phyloP scores from a whole-genome alignment of 2,797 vertebrate genomes.

The Pseudochaenichthys georgianus region DNA sequence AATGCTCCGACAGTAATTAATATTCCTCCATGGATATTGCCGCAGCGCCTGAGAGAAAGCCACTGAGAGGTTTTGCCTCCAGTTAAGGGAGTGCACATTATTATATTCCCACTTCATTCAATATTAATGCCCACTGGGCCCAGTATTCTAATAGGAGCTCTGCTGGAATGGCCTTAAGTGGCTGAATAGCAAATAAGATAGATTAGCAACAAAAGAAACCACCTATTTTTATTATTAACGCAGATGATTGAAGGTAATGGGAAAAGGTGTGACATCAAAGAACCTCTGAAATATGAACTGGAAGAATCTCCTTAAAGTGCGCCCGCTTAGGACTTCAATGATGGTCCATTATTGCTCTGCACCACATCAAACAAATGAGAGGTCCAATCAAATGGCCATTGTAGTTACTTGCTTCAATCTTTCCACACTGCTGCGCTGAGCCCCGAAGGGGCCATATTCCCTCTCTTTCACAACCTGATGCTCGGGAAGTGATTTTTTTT shows the following conservation, averaged over 20 bases:
- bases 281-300: conserved; percentile 73
- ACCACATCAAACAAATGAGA: conserved; percentile 47
- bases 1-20: conserved; percentile 80
- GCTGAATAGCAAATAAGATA: conserved; percentile 77
- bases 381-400: conserved; percentile 49
- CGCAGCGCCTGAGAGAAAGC: conserved; percentile 45
- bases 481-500: background rate
- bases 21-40: conserved; percentile 73
- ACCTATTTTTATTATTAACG: conserved; percentile 78
- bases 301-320: conserved; percentile 44
- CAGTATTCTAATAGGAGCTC: conserved; percentile 77
- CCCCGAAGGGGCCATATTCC: background rate
- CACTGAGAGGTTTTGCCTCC: conserved; percentile 61
- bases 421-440: conserved; percentile 10
- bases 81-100: conserved; percentile 69
- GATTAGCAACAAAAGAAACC: conserved; percentile 80
- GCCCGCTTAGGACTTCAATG: conserved; percentile 55
- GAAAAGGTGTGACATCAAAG: conserved; percentile 62
- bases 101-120: conserved; percentile 82
- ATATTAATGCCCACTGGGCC: conserved; percentile 82
- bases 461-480: conserved; percentile 8
- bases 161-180: conserved; percentile 78
- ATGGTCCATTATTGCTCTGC: conserved; percentile 37
- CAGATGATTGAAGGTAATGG: conserved; percentile 74
- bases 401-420: conserved; percentile 44